Conservation (phyloP, 2,888 invertebrate species). For the Drosophila mettleri region DNA sequence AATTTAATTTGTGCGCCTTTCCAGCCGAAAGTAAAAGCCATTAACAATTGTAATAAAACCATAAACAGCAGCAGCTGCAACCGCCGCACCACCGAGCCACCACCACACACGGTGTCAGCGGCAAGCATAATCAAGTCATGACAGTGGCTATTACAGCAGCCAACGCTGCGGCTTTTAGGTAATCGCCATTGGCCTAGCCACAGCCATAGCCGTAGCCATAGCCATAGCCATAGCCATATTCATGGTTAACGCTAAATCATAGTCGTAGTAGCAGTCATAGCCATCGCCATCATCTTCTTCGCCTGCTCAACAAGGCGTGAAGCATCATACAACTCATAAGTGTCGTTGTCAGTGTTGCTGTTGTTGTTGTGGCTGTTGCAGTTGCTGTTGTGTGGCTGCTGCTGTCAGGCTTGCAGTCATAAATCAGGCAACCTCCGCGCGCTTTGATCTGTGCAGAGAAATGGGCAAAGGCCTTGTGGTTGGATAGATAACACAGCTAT, state of each 20-base stretch:
- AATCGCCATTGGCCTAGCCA: slow-evolving; percentile 53
- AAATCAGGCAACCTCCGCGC: slow-evolving; percentile 33
- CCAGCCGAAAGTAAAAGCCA: slow-evolving; percentile 66
- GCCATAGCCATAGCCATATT: slow-evolving; percentile 9
- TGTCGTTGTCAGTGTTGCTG: slow-evolving; percentile 45
- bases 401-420: slow-evolving; percentile 30
- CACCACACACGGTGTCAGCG: slow-evolving; percentile 42
- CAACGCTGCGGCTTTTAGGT: slow-evolving; percentile 48
- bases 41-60: slow-evolving; percentile 65
- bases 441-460: slow-evolving; percentile 33
- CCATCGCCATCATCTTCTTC: slow-evolving; percentile 49
- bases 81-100: slow-evolving; percentile 6
- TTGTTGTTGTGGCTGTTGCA: slow-evolving; percentile 20
- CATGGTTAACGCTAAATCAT: slow-evolving; percentile 14
- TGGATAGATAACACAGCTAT: slow-evolving; percentile 27
- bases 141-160: slow-evolving; percentile 66
- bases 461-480: slow-evolving; percentile 20
- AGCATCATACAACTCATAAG: slow-evolving; percentile 59
- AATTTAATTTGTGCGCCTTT: slow-evolving; percentile 43
- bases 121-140: slow-evolving; percentile 54
- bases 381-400: slow-evolving; percentile 28
- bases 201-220: slow-evolving; percentile 20
- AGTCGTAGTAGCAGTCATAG: slow-evolving; percentile 6
- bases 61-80: slow-evolving; percentile 16
- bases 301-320: slow-evolving; percentile 78